Conservation (phyloP, 1,140 invertebrate genomes). For the Capitella teleta region DNA sequence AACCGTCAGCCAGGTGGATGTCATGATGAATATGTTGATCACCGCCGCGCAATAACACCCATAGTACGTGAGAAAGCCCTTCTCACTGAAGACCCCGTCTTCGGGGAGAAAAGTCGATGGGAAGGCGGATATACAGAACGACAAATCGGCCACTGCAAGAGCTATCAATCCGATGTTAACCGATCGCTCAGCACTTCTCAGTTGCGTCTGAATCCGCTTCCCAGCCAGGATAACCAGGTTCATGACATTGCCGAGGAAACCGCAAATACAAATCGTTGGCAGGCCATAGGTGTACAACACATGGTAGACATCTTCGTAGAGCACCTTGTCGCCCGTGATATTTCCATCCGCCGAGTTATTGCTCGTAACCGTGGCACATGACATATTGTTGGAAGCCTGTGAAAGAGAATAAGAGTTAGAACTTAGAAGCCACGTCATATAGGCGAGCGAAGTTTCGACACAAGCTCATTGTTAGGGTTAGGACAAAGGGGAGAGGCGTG, state of each 20-base stretch:
- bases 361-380: no score
- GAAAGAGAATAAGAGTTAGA: no score
- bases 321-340: background rate
- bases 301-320: constrained; percentile 18
- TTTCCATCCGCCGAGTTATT: background rate
- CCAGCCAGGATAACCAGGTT: constrained; percentile 14
- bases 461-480: no score
- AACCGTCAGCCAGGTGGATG: constrained; percentile 37
- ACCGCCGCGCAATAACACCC: constrained; percentile 26
- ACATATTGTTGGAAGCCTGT: no score
- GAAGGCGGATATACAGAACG: constrained; percentile 19
- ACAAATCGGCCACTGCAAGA: constrained; percentile 13
- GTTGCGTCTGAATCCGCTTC: constrained; percentile 25
- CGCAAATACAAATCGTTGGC: constrained; percentile 30
- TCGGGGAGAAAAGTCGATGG: constrained; percentile 32
- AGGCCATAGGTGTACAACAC: constrained; percentile 23
- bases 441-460: no score
- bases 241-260: constrained; percentile 28
- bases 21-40: constrained; percentile 38
- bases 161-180: constrained; percentile 22
- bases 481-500: no score
- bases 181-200: constrained; percentile 26
- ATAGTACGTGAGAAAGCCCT: constrained; percentile 27
- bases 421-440: no score
- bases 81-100: constrained; percentile 17